Evolutionary conservation across 2,797 vertebrate species (phyloP).

Genomic region (Chrysolophus pictus): DNA sequence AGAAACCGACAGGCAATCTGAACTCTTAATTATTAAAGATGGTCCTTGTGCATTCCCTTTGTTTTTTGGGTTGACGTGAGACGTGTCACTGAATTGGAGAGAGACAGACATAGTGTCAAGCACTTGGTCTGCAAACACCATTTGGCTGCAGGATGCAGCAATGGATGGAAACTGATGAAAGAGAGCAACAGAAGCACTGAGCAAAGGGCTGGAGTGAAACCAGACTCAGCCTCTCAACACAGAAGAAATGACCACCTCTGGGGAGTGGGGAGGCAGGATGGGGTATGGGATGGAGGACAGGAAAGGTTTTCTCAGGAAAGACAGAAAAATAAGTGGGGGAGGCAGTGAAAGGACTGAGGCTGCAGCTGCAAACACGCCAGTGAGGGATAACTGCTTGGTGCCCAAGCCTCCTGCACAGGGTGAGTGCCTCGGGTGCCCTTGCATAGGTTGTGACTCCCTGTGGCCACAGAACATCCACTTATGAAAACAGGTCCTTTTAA

Average conservation of each 20-base stretch:
- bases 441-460: background rate
- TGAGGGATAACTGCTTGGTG: background rate
- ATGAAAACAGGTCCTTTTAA: background rate
- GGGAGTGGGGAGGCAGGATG: background rate
- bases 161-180: background rate
- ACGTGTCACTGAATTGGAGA: background rate
- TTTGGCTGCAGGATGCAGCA: background rate
- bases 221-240: background rate
- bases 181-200: background rate
- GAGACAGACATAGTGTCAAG: background rate
- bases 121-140: background rate
- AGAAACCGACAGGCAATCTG: background rate
- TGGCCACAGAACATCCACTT: background rate
- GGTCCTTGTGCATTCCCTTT: background rate
- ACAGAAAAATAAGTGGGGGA: background rate
- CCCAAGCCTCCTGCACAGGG: background rate
- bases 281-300: background rate
- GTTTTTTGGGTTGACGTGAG: background rate
- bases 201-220: background rate
- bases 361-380: background rate
- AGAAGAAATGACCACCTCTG: background rate
- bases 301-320: background rate
- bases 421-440: background rate
- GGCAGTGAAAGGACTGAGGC: background rate
- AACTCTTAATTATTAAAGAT: slow-evolving; percentile 42